A percentile compares a stretch with the other conserved stretches of the same genome.
phyloP scores from a whole-genome alignment of 2,113 vertebrate genomes.

The Leuciscus idus region DNA sequence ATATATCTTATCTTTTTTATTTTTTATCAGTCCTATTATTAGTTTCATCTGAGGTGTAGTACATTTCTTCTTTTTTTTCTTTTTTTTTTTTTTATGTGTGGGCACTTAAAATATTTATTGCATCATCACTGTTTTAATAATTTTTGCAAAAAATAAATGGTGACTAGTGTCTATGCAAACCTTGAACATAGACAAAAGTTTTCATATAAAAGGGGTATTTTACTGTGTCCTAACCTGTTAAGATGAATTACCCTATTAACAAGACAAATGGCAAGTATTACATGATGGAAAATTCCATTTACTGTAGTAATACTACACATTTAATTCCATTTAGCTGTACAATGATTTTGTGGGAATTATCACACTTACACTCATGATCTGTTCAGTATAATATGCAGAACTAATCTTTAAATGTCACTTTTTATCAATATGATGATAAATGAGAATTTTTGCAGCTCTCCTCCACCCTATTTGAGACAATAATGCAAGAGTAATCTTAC shows the following conservation, averaged over 20 bases:
- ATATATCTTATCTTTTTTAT: too few species aligned
- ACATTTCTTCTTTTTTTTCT: too few species aligned
- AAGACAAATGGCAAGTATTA: not conserved
- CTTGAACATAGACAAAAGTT: not conserved
- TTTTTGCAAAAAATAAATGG: not conserved
- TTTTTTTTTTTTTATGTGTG: too few species aligned
- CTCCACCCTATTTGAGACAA: conserved; percentile 50
- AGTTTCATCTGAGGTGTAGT: too few species aligned
- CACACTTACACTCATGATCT: not conserved
- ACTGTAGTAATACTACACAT: not conserved
- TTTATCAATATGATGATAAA: conserved; percentile 71
- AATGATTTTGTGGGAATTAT: not conserved
- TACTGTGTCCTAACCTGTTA: not conserved
- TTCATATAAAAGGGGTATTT: not conserved
- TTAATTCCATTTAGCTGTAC: not conserved
- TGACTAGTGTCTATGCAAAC: not conserved
- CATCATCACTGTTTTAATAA: not conserved
- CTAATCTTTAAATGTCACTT: conserved; percentile 30
- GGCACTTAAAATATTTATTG: not conserved
- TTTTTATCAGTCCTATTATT: too few species aligned
- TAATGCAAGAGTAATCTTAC: conserved; percentile 63
- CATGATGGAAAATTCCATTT: not conserved
- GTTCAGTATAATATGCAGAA: not conserved
- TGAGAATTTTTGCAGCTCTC: conserved; percentile 56
- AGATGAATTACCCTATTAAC: not conserved